Evolutionary conservation across 2,888 invertebrate species (phyloP).

Genomic region (Sarcophaga variegata): DNA sequence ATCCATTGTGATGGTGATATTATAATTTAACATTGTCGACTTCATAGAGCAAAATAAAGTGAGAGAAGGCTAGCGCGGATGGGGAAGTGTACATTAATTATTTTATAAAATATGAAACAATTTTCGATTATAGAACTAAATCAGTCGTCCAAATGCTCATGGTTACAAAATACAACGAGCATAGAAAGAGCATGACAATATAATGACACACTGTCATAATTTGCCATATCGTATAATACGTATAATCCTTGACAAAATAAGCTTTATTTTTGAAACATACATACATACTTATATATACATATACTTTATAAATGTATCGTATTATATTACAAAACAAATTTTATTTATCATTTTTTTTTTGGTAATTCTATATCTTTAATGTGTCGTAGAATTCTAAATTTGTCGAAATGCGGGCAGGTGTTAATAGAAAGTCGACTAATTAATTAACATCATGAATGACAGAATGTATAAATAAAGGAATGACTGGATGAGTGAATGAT

Average conservation of each 20-base stretch:
- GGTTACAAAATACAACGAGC: background rate
- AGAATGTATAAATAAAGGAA: conserved; percentile 15
- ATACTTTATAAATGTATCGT: no score
- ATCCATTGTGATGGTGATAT: background rate
- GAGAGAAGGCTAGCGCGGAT: background rate
- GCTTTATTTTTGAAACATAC: background rate
- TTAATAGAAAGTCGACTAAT: background rate
- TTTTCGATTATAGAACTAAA: background rate
- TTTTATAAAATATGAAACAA: background rate
- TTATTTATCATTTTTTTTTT: no score
- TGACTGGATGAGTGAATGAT: background rate
- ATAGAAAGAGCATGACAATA: background rate
- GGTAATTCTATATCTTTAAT: background rate
- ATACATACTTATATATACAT: no score
- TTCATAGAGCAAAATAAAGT: background rate
- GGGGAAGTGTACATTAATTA: background rate
- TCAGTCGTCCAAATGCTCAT: background rate
- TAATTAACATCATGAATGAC: conserved; percentile 1
- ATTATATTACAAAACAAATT: no score
- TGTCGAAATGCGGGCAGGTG: background rate
- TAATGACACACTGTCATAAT: background rate
- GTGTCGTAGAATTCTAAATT: background rate
- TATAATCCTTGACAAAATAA: background rate
- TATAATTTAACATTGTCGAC: background rate
- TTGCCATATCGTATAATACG: background rate